Evolutionary conservation across 2,888 invertebrate genomes (phyloP), one percentile per base, ranked within the genome.

Genomic region (Bhutanitis thaidina): DNA sequence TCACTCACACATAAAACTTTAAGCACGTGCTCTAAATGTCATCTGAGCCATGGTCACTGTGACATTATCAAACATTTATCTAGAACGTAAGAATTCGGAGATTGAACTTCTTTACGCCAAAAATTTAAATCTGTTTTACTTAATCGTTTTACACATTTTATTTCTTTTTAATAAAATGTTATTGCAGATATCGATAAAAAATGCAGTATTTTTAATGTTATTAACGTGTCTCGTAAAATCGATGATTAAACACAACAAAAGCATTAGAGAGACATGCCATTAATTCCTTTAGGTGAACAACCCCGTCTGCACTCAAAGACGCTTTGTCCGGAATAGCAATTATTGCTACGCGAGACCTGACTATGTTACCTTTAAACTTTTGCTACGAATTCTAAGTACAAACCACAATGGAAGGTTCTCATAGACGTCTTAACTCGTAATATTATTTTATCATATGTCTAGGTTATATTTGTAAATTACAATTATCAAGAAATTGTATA

Each of bases 291-390:
- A 74, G 86, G 84, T 86, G 80, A 86, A 84, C 67, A 74, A 78
- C 82, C 87, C 76, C 69, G 64, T 64, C 60, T 61, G 66, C 65
- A 67, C 65, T 73, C 66, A 69, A 66, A 74, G 72, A 67, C 69
- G 69, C 69, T 75, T 73, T 70, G 84, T 77, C 79, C 80, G 75
- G 85, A 81, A 87, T 87, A 82, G 75, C 75, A 87, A 86, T 84
- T 77, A 73, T 75, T 80, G 69, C 74, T 71, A 68, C 69, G 70
- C 61, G 65, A 69, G 69, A 68, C 67, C 66, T 58, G 51, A 64
- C 64, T 61, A 61, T 67, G 65, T 64, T 64, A 65, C 69, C 65
- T 62, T 67, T 52, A 56, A 56, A 54, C 54, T 53, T 51, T 56
- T 53, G 43, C 45, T 43, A 50, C 43, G 39, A 50, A 55, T 44